Evolutionary conservation across 2,888 invertebrate genomes (phyloP), one percentile per base, ranked within the genome.

Genomic region (Cantharis lateralis): DNA sequence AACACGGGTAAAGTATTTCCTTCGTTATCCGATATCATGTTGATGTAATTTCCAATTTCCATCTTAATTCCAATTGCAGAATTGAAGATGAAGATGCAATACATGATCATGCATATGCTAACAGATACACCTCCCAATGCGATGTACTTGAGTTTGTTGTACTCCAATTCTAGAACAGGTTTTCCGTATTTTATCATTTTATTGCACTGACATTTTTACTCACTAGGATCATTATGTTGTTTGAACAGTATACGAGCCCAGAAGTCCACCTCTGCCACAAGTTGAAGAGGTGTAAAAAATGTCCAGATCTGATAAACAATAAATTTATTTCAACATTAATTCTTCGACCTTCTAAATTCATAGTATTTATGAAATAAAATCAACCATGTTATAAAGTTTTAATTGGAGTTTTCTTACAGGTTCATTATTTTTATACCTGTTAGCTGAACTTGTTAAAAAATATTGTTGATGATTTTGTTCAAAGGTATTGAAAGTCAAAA

Each of bases 21-120:
- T 71, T 87, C 87, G 2, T 85, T 84, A 2, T 81, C 82, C 0
- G 87, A 83, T 28, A 88, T 80, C 84, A 88, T 83, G 73, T 88
- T 86, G 7, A 88, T 84, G 76, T 85, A 88, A 68, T 84, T 81
- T 5, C 88, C 88, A 10, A 87, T 73, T 64, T 83, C 82, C 15
- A 74, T 81, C 76, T 84, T 80, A 10, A 85, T 85, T 71, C 80
- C 77, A n/a, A 86, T 74, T 0, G 87, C 82, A 3, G 81, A 81
- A 15, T 80, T 26, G 28, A 88, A 82, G 11, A 87, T 72, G 61
- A 82, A 77, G 3, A 86, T 20, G 3, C 83, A 83, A 70, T 84
- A 85, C 9, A 86, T 61, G 11, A 84, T 77, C 48, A 82, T 81
- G 13, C 7, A 15, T 10, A 69, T 13, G 81, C 76, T 9, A 82